phyloP scores from a whole-genome alignment of 2,888 invertebrate species.

The Iselma pallidipennis region DNA sequence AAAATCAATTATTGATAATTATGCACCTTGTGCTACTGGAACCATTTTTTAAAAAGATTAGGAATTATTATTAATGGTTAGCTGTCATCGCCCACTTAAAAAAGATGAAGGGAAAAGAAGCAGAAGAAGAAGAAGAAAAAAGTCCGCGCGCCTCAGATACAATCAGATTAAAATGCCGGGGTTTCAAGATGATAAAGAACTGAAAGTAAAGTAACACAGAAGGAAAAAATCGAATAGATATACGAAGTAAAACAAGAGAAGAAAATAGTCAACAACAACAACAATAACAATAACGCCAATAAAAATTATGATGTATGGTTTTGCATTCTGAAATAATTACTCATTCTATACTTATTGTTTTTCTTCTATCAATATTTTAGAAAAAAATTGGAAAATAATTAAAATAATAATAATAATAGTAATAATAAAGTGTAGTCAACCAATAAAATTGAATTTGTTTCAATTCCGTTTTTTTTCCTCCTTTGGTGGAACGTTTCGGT shows the following conservation, averaged over 20 bases:
- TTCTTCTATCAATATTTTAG: background rate
- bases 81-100: slow-evolving; percentile 43
- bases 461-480: background rate
- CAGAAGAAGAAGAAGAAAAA: background rate
- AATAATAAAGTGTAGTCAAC: background rate
- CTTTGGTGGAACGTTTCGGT: background rate
- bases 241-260: too few species aligned
- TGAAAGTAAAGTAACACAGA: background rate
- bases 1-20: background rate
- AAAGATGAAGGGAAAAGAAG: slow-evolving; percentile 14
- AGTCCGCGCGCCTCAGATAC: background rate
- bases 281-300: background rate
- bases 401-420: background rate
- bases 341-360: background rate
- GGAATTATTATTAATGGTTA: slow-evolving; percentile 41
- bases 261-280: background rate
- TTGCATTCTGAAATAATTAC: background rate
- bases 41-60: slow-evolving; percentile 25
- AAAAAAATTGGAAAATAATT: background rate
- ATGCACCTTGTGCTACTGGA: background rate
- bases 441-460: background rate
- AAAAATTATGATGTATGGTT: background rate
- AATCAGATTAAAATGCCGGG: background rate
- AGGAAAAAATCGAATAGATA: background rate
- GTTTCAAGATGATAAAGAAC: background rate